phyloP scores from a whole-genome alignment of 2,888 invertebrate genomes.

The Acrobeloides nanus region DNA sequence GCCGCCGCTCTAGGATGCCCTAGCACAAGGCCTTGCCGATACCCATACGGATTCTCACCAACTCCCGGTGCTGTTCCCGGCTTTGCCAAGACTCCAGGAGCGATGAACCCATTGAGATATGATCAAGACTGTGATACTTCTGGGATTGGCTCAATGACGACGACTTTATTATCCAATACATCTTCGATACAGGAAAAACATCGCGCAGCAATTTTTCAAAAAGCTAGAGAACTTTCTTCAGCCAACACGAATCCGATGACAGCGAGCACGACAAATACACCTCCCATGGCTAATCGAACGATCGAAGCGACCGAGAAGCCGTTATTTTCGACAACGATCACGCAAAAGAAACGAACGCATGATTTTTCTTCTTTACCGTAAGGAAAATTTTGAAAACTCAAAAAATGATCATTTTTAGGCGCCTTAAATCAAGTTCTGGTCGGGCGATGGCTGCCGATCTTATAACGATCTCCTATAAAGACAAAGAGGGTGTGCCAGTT shows the following conservation, averaged over 20 bases:
- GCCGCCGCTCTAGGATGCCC: not conserved
- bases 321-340: constrained; percentile 1
- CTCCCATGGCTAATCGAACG: not conserved
- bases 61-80: not conserved
- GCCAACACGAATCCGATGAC: not conserved
- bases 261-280: not conserved
- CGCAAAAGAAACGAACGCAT: constrained; percentile 1
- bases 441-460: not conserved
- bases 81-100: not conserved
- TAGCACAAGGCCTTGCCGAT: too few relatives aligned
- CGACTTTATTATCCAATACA: constrained; percentile 12
- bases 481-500: constrained; percentile 34
- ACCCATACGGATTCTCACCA: too few relatives aligned
- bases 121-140: constrained; percentile 9
- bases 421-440: constrained; percentile 5
- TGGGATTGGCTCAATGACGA: constrained; percentile 27
- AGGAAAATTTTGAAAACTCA: constrained; percentile 4
- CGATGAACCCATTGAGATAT: not conserved
- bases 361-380: constrained; percentile 17
- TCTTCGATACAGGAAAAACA: constrained; percentile 6
- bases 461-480: constrained; percentile 16
- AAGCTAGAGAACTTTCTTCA: constrained; percentile 16
- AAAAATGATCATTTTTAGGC: constrained; percentile 6
- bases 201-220: constrained; percentile 16
- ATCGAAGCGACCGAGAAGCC: not conserved